These are phyloP conservation scores for Microtus ochrogaster DNA, from an alignment of 2,113 vertebrate genomes.

Conservation along the genomic window DNA sequence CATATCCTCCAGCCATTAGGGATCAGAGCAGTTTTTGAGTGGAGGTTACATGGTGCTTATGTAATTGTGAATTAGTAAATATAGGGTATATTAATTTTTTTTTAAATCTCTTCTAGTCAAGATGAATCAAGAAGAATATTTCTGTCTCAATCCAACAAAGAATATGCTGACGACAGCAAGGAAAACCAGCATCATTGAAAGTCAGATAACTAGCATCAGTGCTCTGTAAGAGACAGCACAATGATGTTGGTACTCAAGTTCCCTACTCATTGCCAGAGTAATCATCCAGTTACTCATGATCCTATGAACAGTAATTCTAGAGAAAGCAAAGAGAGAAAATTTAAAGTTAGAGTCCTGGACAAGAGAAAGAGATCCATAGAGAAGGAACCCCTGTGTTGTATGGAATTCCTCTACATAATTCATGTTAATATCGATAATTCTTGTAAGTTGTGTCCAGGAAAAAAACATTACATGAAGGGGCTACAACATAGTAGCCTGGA, in stretches of 20 bases:
- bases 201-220: neutral
- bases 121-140: no score
- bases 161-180: neutral
- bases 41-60: no score
- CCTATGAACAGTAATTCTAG: neutral
- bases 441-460: neutral
- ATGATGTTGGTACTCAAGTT: neutral
- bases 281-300: neutral
- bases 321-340: neutral
- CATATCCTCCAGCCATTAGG: neutral
- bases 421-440: neutral
- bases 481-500: neutral
- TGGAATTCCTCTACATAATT: neutral
- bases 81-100: neutral
- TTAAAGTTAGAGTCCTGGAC: neutral
- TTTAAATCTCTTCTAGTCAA: no score
- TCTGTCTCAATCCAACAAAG: neutral
- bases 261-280: neutral
- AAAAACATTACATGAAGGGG: neutral
- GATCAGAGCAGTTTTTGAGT: neutral
- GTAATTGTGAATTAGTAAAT: neutral
- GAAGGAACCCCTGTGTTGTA: neutral
- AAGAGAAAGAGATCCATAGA: neutral
- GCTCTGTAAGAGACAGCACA: neutral
- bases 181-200: neutral